phyloP scores from a whole-genome alignment of 1,140 invertebrate species.

The Laupala kohalensis region DNA sequence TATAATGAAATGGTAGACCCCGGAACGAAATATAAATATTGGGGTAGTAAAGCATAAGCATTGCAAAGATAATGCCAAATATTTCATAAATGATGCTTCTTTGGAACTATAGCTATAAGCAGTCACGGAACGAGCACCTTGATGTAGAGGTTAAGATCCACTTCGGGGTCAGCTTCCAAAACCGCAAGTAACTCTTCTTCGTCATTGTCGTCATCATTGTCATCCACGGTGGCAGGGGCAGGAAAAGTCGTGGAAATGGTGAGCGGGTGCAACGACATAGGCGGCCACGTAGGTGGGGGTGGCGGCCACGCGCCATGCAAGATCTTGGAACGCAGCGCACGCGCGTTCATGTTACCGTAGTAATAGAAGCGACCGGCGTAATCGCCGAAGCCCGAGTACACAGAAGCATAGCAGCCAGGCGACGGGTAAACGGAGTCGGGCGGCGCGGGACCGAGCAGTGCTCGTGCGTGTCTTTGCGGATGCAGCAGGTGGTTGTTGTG shows the following conservation, averaged over 20 bases:
- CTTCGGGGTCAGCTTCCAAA: slow-evolving; percentile 6
- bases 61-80: too few species aligned
- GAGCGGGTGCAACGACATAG: too few species aligned
- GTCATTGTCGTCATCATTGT: slow-evolving; percentile 13
- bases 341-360: slow-evolving; percentile 32
- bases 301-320: slow-evolving; percentile 12
- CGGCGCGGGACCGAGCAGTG: slow-evolving; percentile 17
- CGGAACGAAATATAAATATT: too few species aligned
- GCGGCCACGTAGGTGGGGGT: too few species aligned
- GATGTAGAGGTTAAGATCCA: background rate
- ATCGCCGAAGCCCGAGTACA: slow-evolving; percentile 30
- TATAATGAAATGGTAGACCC: too few species aligned
- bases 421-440: slow-evolving; percentile 9
- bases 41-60: too few species aligned
- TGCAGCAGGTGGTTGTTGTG: slow-evolving; percentile 27
- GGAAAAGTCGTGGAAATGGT: too few species aligned
- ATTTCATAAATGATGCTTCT: too few species aligned
- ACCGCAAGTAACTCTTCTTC: slow-evolving; percentile 7
- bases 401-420: slow-evolving; percentile 21
- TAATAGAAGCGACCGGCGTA: slow-evolving; percentile 29
- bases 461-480: slow-evolving; percentile 23
- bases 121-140: too few species aligned
- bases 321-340: slow-evolving; percentile 27
- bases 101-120: too few species aligned
- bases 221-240: background rate